Percentiles rank a stretch among this genome's conserved stretches.
Conservation (phyloP, 2,113 vertebrate genomes). For the Spizaetus ornatus region DNA sequence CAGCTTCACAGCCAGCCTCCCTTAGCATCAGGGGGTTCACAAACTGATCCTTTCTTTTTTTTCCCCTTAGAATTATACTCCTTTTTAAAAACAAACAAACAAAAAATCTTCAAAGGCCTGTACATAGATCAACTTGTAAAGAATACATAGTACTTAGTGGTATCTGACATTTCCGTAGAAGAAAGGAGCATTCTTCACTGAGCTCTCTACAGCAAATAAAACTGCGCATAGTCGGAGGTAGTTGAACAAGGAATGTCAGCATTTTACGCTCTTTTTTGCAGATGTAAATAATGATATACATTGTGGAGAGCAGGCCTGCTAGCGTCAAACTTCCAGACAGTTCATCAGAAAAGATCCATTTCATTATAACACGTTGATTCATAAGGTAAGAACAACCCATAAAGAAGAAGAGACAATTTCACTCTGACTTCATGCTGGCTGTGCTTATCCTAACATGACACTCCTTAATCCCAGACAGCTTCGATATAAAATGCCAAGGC, state of each 20-base stretch:
- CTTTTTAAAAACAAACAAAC: neutral
- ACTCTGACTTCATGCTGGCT: neutral
- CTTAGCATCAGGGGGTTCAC: neutral
- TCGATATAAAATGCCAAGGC: neutral
- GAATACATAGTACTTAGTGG: neutral
- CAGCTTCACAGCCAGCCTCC: neutral
- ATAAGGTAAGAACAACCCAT: neutral
- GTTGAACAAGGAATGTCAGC: neutral
- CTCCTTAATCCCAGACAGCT: neutral
- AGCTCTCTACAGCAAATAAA: neutral
- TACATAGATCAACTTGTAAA: neutral
- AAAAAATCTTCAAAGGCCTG: neutral
- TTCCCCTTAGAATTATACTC: neutral
- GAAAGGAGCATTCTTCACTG: neutral
- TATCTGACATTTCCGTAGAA: neutral
- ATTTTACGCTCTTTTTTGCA: neutral
- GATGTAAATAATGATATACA: neutral
- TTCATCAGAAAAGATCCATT: neutral
- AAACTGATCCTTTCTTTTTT: neutral
- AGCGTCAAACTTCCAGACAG: neutral
- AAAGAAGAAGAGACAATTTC: neutral
- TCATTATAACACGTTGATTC: neutral
- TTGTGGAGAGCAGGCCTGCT: neutral
- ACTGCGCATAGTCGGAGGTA: fast-evolving
- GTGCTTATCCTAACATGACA: neutral